A percentile compares a stretch with the other conserved stretches of the same genome.
phyloP scores from a whole-genome alignment of 2,797 vertebrate genomes.

The Aeoliscus strigatus region DNA sequence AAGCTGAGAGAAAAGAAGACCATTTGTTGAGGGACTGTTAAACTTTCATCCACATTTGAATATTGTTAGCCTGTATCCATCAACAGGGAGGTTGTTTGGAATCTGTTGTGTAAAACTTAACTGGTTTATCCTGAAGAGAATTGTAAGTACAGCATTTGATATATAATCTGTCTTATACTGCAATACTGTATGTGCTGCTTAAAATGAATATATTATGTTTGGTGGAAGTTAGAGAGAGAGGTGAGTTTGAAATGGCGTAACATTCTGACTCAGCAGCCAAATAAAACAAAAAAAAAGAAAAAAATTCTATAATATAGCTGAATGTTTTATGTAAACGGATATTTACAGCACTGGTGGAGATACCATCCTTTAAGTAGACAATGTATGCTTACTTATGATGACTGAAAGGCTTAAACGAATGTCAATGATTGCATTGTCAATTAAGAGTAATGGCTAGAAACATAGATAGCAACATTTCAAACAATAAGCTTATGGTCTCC shows the following conservation, averaged over 20 bases:
- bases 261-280: background rate
- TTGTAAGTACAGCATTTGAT: background rate
- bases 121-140: too few species aligned
- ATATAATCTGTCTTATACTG: background rate
- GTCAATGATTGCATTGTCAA: background rate
- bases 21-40: slow-evolving; percentile 46
- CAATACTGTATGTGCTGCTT: too few species aligned
- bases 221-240: too few species aligned
- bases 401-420: background rate
- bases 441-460: background rate
- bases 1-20: slow-evolving; percentile 53
- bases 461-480: background rate
- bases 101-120: too few species aligned
- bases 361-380: background rate
- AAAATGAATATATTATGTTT: too few species aligned
- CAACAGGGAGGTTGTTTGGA: slow-evolving; percentile 27
- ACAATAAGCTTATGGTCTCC: slow-evolving; percentile 3
- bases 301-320: background rate
- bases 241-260: too few species aligned
- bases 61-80: slow-evolving; percentile 34
- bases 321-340: background rate
- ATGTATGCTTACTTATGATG: background rate
- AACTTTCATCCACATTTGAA: slow-evolving; percentile 51
- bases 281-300: too few species aligned
- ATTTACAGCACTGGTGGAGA: background rate